These are phyloP conservation scores for Eurytemora carolleeae DNA, from an alignment of 1,140 invertebrate species.

Conservation along the genomic window DNA sequence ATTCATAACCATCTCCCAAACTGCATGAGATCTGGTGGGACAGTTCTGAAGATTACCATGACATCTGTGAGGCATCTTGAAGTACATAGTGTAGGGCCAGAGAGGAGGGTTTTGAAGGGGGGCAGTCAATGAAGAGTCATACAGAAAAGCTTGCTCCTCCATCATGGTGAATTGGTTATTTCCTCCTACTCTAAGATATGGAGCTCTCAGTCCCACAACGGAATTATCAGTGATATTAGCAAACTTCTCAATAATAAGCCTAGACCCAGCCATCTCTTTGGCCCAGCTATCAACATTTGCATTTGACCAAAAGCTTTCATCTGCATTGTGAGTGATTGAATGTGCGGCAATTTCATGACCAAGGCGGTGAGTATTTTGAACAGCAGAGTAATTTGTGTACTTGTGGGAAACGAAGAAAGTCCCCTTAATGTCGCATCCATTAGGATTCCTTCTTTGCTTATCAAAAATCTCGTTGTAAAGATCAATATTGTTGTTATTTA, in stretches of 20 bases:
- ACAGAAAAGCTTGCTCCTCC: constrained; percentile 87
- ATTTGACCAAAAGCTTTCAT: constrained; percentile 82
- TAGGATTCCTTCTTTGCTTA: constrained; percentile 73
- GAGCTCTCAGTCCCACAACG: constrained; percentile 77
- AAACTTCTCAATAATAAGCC: constrained; percentile 75
- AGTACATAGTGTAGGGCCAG: constrained; percentile 95
- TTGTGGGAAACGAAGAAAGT: constrained; percentile 98
- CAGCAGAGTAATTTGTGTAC: constrained; percentile 92
- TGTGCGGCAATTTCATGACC: constrained; percentile 93
- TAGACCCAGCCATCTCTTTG: constrained; percentile 87
- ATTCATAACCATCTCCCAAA: constrained; percentile 97
- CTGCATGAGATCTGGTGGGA: constrained; percentile 65
- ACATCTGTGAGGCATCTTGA: constrained; percentile 82
- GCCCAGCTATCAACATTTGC: constrained; percentile 81
- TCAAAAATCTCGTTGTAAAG: constrained; percentile 86
- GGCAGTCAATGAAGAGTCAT: constrained; percentile 84
- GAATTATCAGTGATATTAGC: constrained; percentile 81
- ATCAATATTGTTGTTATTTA: constrained; percentile 90
- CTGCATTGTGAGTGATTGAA: constrained; percentile 85
- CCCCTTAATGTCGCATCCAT: constrained; percentile 87
- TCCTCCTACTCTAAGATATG: constrained; percentile 75
- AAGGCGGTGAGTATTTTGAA: constrained; percentile 77
- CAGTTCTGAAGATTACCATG: constrained; percentile 82
- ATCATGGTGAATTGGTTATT: constrained; percentile 96
- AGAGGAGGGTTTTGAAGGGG: constrained; percentile 74